Percentiles rank a stretch among this genome's conserved stretches.
Evolutionary conservation across 2,888 invertebrate genomes (phyloP).

Genomic region (Villa cingulata): DNA sequence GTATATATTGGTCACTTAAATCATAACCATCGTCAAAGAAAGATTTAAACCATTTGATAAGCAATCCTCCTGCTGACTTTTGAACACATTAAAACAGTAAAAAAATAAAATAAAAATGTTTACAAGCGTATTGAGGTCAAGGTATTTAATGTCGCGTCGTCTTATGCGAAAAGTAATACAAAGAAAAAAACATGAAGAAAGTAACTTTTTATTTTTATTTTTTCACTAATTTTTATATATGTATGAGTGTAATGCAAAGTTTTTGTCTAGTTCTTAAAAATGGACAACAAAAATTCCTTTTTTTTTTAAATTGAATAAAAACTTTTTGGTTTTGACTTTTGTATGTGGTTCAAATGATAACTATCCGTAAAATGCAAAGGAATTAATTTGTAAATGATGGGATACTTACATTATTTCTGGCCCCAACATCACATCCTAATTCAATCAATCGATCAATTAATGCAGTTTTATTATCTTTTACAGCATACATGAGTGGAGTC

Average conservation of each 20-base stretch:
- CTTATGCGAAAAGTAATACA: not conserved
- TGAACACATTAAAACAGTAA: not conserved
- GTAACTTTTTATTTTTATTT: not conserved
- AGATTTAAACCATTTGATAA: not conserved
- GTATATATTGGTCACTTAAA: not conserved
- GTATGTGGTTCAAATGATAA: no score
- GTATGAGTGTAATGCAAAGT: no score
- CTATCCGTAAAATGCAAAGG: no score
- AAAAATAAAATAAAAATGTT: not conserved
- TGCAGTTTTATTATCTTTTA: conserved; percentile 85
- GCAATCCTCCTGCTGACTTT: not conserved
- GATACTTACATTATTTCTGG: conserved; percentile 75
- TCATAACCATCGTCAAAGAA: not conserved
- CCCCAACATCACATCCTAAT: conserved; percentile 80
- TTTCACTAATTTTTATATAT: no score
- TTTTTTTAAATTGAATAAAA: no score
- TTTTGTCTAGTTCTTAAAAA: no score
- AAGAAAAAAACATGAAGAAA: not conserved
- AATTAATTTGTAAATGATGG: no score
- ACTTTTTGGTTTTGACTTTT: no score
- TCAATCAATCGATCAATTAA: conserved; percentile 87
- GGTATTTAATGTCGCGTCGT: conserved; percentile 2
- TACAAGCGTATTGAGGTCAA: conserved; percentile 11
- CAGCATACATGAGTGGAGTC: conserved; percentile 92
- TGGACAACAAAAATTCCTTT: no score